Conservation (phyloP, 2,888 invertebrate genomes). For the Nomada ruficornis region DNA sequence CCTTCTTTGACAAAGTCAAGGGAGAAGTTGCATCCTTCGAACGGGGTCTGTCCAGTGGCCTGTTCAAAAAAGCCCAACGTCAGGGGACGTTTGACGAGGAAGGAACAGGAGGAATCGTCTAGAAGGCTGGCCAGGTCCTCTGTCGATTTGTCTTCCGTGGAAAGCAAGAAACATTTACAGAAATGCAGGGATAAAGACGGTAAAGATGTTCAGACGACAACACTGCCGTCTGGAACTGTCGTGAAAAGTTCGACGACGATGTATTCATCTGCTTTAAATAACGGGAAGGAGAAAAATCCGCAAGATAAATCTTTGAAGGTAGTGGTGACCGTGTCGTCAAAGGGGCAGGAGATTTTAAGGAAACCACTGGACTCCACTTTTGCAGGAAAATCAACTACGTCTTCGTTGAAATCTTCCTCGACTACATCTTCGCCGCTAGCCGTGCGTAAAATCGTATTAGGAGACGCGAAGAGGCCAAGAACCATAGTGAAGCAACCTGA, state of each 20-base stretch:
- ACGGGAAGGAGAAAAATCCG: constrained; percentile 71
- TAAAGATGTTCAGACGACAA: constrained; percentile 26
- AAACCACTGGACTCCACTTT: constrained; percentile 66
- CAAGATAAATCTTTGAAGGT: constrained; percentile 84
- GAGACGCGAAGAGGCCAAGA: constrained; percentile 49
- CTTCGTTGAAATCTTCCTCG: constrained; percentile 28
- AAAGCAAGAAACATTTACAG: constrained; percentile 81
- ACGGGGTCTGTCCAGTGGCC: neutral
- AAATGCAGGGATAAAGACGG: constrained; percentile 70
- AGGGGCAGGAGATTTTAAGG: constrained; percentile 79
- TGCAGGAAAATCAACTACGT: neutral
- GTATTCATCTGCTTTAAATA: constrained; percentile 79
- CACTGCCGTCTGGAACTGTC: constrained; percentile 79
- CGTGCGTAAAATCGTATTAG: neutral
- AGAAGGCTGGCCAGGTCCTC: constrained; percentile 80
- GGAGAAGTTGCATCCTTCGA: neutral
- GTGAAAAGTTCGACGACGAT: constrained; percentile 83
- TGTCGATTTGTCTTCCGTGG: constrained; percentile 85
- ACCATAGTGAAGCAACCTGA: constrained; percentile 72
- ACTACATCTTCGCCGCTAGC: neutral
- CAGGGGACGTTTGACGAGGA: constrained; percentile 70
- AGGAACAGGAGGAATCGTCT: constrained; percentile 75
- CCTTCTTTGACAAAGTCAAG: neutral
- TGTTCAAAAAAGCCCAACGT: constrained; percentile 25
- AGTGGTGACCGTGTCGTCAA: constrained; percentile 83